These are phyloP conservation scores for Gopherus evgoodei DNA, from an alignment of 2,113 vertebrate genomes.

Conservation along the genomic window DNA sequence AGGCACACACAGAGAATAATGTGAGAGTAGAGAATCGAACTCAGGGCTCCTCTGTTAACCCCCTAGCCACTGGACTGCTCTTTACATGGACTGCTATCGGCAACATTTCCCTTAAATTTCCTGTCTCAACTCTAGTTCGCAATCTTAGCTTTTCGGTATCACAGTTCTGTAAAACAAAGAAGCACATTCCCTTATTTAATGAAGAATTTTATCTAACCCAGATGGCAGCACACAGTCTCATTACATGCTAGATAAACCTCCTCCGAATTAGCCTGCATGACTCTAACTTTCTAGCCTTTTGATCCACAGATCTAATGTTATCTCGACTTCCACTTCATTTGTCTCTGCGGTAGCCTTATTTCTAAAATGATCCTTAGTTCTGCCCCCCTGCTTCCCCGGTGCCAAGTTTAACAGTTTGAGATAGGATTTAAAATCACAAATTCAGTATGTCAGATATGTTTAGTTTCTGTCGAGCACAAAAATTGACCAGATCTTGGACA, in stretches of 20 bases:
- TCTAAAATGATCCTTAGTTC: constrained; percentile 35
- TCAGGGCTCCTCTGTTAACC: not conserved
- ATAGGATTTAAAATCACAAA: constrained; percentile 36
- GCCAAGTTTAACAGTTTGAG: constrained; percentile 41
- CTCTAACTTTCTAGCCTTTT: not conserved
- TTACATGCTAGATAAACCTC: not conserved
- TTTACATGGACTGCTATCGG: not conserved
- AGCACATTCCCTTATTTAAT: not conserved
- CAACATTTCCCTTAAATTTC: not conserved
- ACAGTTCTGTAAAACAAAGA: not conserved
- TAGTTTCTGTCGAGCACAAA: constrained; percentile 24
- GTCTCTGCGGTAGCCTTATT: not conserved
- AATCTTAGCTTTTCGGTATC: not conserved
- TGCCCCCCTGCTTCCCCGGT: not conserved
- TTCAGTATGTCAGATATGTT: constrained; percentile 42
- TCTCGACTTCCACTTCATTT: constrained; percentile 2
- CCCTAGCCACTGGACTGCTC: not conserved
- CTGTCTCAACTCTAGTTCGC: not conserved
- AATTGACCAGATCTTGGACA: not conserved
- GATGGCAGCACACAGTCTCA: not conserved
- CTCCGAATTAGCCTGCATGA: not conserved
- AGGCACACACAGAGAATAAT: not conserved
- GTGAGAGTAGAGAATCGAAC: not conserved
- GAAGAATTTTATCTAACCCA: not conserved
- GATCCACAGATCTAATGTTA: not conserved